These are phyloP conservation scores for Lagorchestes hirsutus DNA, from an alignment of 2,797 vertebrate genomes.

Conservation along the genomic window DNA sequence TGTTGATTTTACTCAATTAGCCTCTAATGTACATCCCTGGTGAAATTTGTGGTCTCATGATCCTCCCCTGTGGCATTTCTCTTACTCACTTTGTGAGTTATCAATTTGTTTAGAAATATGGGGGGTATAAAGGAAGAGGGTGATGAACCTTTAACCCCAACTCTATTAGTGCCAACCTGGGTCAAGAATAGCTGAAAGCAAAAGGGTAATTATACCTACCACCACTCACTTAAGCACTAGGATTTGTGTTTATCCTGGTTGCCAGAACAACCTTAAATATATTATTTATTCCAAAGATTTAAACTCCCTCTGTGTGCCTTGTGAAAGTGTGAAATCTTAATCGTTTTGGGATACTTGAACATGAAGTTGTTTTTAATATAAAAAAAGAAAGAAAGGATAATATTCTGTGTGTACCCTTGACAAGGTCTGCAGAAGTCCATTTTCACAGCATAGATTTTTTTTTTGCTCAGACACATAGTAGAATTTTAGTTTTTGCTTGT, in stretches of 20 bases:
- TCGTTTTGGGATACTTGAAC: constrained; percentile 43
- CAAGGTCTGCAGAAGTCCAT: constrained; percentile 35
- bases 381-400: constrained; percentile 33
- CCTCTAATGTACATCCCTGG: not conserved
- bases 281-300: not conserved
- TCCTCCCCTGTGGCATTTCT: not conserved
- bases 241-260: not conserved
- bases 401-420: not conserved
- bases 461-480: constrained; percentile 18
- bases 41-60: not conserved
- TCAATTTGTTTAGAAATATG: not conserved
- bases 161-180: not conserved
- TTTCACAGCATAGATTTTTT: not conserved
- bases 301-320: constrained; percentile 14
- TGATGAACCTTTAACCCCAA: not conserved
- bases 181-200: not conserved
- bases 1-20: not conserved
- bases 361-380: not conserved
- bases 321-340: not conserved
- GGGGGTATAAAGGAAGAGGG: not conserved
- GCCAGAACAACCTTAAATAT: not conserved
- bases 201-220: not conserved
- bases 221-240: not conserved
- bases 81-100: not conserved
- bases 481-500: not conserved